phyloP scores from a whole-genome alignment of 2,113 vertebrate species.

The Hiodon tergisus region DNA sequence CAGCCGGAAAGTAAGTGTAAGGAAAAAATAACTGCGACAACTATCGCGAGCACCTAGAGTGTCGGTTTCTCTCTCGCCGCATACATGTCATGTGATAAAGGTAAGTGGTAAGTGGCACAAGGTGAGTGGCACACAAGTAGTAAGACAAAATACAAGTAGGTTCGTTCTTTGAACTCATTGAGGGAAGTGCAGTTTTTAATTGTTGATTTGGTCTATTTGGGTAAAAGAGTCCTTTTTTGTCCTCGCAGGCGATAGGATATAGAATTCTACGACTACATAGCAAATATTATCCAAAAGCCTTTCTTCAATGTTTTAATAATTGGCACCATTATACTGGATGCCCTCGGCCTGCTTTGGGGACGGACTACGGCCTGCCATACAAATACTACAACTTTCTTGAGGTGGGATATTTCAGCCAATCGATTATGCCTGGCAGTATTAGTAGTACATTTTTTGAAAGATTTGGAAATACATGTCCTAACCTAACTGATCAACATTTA shows the following conservation, averaged over 20 bases:
- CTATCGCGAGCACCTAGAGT: neutral
- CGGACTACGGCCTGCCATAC: slow-evolving; percentile 13
- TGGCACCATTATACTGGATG: slow-evolving; percentile 16
- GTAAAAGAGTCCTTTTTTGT: neutral
- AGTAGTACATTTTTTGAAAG: too few relatives aligned
- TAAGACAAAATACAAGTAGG: too few relatives aligned
- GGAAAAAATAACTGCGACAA: neutral
- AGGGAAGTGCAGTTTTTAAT: too few relatives aligned
- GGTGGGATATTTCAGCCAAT: slow-evolving; percentile 9
- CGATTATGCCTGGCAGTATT: neutral
- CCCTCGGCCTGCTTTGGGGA: slow-evolving; percentile 28
- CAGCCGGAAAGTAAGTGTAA: neutral
- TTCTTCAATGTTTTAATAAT: slow-evolving; percentile 21
- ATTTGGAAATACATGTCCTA: too few relatives aligned
- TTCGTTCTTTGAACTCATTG: too few relatives aligned
- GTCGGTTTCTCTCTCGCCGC: neutral
- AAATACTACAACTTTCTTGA: slow-evolving; percentile 14
- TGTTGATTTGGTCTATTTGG: neutral
- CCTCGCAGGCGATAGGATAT: slow-evolving; percentile 13
- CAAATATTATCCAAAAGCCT: slow-evolving; percentile 10
- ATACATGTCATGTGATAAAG: too few relatives aligned
- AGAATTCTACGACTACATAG: slow-evolving; percentile 5
- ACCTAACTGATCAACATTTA: too few relatives aligned
- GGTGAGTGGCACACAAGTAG: too few relatives aligned
- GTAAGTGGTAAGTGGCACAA: too few relatives aligned